Evolutionary conservation across 2,888 invertebrate species (phyloP), one percentile per base, ranked within the genome.

Genomic region (Arctia plantaginis): DNA sequence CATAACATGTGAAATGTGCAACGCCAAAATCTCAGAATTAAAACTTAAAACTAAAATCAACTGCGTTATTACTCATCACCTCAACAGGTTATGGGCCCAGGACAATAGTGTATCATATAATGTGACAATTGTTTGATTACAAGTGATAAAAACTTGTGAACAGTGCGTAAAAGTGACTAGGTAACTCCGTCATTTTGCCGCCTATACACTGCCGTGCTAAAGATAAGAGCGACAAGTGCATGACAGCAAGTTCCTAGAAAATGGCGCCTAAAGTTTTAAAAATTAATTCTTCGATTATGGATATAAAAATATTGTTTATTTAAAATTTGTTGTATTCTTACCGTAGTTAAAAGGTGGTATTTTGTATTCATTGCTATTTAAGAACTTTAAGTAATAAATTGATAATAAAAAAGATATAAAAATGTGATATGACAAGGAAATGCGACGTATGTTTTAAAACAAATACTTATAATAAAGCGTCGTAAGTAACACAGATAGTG

Each of bases 181-280:
- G n/a, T n/a, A n/a, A n/a, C n/a, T n/a, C n/a, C n/a, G n/a, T n/a
- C n/a, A n/a, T n/a, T n/a, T n/a, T n/a, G n/a, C n/a, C n/a, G n/a
- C n/a, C n/a, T n/a, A n/a, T n/a, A n/a, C n/a, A n/a, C 66, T 71
- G 71, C 71, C 65, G 71, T 47, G 71, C 65, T 65, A 65, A 71
- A 71, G 65, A 65, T 71, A 71, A 71, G 64, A 71, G 71, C 71
- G 71, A 30, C 41, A 71, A 71, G 62, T 71, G 64, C 71, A 71
- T 71, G 71, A 44, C 65, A 71, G 64, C 47, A 41, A 71, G 66
- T 71, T 71, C 44, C 65, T 23, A 65, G 65, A 71, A 65, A 71
- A 71, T 71, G 71, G 66, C 64, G 65, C 41, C 44, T 27, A 66
- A 71, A 71, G 71, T 65, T 71, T 71, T 27, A 71, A 71, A 71